Base-by-base conservation (phyloP, 2,888 invertebrate species). In the Chloroclysta siterata region DNA sequence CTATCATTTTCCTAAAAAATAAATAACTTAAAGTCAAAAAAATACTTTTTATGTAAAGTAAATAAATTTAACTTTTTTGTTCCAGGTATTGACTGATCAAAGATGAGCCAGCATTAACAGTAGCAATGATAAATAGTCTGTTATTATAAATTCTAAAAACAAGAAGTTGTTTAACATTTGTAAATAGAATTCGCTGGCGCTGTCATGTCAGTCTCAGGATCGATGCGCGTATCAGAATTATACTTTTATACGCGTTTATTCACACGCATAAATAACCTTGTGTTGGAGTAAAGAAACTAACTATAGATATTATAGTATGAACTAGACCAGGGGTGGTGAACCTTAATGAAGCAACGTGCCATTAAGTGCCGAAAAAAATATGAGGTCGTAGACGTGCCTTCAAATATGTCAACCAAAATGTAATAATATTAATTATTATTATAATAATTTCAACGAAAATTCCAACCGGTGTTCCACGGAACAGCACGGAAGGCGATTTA, bases 191-290 rank as follows among this genome's bases (percentile, higher is more conserved):
- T 36, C n/a, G 42, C 52, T 36, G 42, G 33, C 51, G 61, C 56
- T 52, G 55, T 52, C 61, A 52, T 52, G 55, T 52, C 61, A 52
- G 61, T 52, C 47, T 28, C 36, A 44, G 29, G 36, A 60, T 56
- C 56, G 56, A 56, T 39, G 50, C 51, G 51, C 51, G 39, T 55
- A 14, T 44, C 46, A 47, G 28, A 46, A 52, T n/a, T 17, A 36
- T 55, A 62, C 47, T 62, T 51, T 51, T 62, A 60, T 60, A 41
- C 29, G 28, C 61, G 54, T 56, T 51, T 46, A 50, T 51, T 50
- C 28, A 14, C 33, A 42, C 54, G 41, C 53, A 54, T 54, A 47
- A 41, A 60, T 29, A 39, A 50, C 33, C 14, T n/a, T 22, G 5
- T n/a, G 15, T 14, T 22, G 13, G 15, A 51, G 51, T 46, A 10